Base-by-base conservation (phyloP, 2,113 vertebrate genomes). In the Hymenochirus boettgeri region DNA sequence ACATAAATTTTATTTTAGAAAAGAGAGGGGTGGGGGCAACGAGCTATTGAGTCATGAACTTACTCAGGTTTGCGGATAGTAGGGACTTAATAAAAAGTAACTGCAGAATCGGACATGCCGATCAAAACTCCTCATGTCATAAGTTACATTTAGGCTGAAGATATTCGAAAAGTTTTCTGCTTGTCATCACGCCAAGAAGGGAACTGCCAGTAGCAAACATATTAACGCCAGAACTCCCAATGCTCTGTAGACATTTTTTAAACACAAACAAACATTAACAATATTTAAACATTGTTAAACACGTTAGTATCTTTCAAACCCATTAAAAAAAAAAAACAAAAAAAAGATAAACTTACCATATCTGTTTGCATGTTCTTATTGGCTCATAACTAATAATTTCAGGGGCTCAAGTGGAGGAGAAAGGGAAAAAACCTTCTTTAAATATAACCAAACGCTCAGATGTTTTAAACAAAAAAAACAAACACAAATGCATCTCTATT, bases 331-430 rank as follows among this genome's bases (percentile, higher is more conserved):
- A 4, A 5, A 39, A 13, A 39, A 4, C 2, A 42, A 1, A 42
- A 15, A n/a, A 50, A 3, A 7, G 27, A 48, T 73, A 25, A 51
- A 86, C 93, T 89, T 76, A 98, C 95, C 95, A 98, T 94, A 98
- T 98, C 73, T 98, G 94, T 22, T 94, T 96, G 23, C 92, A 90
- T 33, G 88, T 93, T 77, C 87, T 93, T 73, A 98, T 94, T 67
- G 94, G 93, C 52, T 98, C 95, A 21, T 94, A 98, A 83, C 80
- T 95, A 70, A 98, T 87, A 77, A 97, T 84, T 84, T 98, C 95
- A 74, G 95, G 94, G 71, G 95, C 95, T 98, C 67, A 56, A 74
- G 25, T 3, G 61, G n/a, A 71, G 7, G n/a, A n/a, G n/a, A n/a
- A n/a, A n/a, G n/a, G n/a, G n/a, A n/a, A n/a, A n/a, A n/a, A n/a